Conservation (phyloP, 2,888 invertebrate genomes). For the Aphelenchoides bicaudatus region DNA sequence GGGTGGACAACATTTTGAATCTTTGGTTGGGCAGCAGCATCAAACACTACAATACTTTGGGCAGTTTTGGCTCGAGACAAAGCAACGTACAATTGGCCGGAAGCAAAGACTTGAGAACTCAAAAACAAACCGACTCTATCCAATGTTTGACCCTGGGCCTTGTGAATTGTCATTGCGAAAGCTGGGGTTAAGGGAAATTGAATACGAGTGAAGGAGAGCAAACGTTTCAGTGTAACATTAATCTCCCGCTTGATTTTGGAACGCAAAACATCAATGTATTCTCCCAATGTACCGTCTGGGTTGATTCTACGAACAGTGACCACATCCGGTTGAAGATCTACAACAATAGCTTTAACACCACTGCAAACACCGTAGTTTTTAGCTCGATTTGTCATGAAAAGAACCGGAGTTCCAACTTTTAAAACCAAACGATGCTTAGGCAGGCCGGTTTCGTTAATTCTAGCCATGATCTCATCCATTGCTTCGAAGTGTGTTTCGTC, state of each 20-base stretch:
- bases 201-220: constrained; percentile 23
- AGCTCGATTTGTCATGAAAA: constrained; percentile 36
- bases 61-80: constrained; percentile 27
- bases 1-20: no score
- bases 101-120: constrained; percentile 24
- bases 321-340: constrained; percentile 23
- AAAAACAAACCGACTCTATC: constrained; percentile 32
- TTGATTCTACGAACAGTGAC: constrained; percentile 14
- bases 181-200: constrained; percentile 3
- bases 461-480: not conserved
- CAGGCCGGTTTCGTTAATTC: constrained; percentile 8
- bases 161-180: constrained; percentile 39
- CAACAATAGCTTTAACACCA: constrained; percentile 30
- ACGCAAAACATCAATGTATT: constrained; percentile 24
- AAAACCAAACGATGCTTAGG: not conserved
- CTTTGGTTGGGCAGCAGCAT: not conserved
- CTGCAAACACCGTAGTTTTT: constrained; percentile 34
- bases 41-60: not conserved
- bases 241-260: constrained; percentile 56
- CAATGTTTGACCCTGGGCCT: constrained; percentile 41
- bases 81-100: constrained; percentile 41
- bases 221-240: constrained; percentile 45
- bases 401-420: constrained; percentile 21
- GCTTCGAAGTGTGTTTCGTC: not conserved
- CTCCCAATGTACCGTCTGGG: constrained; percentile 20